Conservation (phyloP, 2,888 invertebrate genomes). For the Epirrhoe tristata region DNA sequence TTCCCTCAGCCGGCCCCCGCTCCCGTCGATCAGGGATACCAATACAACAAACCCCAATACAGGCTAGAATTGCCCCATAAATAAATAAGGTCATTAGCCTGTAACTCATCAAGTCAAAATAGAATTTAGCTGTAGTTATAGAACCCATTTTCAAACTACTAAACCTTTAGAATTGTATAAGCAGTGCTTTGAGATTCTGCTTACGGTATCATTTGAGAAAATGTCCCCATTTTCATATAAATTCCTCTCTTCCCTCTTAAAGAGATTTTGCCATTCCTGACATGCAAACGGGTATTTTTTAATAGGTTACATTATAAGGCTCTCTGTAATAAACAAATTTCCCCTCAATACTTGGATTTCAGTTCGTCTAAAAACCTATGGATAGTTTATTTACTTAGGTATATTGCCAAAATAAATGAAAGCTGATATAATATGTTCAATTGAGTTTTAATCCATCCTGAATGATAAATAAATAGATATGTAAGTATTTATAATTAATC, state of each 20-base stretch:
- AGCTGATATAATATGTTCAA: background rate
- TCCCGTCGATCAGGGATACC: slow-evolving; percentile 52
- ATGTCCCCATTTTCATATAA: background rate
- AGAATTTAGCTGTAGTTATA: slow-evolving; percentile 14
- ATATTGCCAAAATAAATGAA: slow-evolving; percentile 22
- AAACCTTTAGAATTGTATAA: background rate
- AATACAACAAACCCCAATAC: slow-evolving; percentile 75
- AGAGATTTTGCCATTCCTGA: slow-evolving; percentile 17
- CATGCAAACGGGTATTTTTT: slow-evolving; percentile 19
- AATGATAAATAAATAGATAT: background rate
- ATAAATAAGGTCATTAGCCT: slow-evolving; percentile 48
- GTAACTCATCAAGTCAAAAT: slow-evolving; percentile 23
- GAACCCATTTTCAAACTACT: slow-evolving; percentile 7
- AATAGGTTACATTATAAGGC: background rate
- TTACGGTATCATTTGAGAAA: background rate
- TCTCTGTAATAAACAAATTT: slow-evolving; percentile 1
- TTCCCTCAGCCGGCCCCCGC: slow-evolving; percentile 48
- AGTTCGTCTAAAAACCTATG: background rate
- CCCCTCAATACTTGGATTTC: slow-evolving; percentile 4
- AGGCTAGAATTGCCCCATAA: slow-evolving; percentile 75
- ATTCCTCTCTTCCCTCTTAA: background rate
- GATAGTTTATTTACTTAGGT: slow-evolving; percentile 10
- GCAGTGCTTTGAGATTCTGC: background rate
- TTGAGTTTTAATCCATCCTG: slow-evolving; percentile 15
- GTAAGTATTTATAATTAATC: background rate